Base-by-base conservation (phyloP, 2,797 vertebrate species). In the Eospalax fontanierii region DNA sequence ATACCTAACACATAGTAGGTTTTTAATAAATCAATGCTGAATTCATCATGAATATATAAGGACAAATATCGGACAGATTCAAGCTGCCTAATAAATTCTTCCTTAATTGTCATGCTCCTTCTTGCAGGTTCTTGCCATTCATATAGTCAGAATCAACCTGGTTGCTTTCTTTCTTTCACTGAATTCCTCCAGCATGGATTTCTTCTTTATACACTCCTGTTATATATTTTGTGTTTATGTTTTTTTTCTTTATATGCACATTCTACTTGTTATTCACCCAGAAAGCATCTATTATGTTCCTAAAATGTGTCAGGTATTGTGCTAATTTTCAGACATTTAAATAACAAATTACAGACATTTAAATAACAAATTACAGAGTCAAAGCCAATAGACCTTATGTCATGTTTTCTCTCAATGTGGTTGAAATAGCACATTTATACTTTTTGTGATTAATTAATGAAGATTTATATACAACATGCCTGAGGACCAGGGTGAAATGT, bases 391-490 rank as follows among this genome's bases (percentile, higher is more conserved):
- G 43, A 10, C 71, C 14, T 9, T 82, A 43, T 59, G 2, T 87
- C 38, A n/a, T 50, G 71, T 90, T 83, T 54, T 88, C 22, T 84
- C 63, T 63, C 12, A 3, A 63, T n/a, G 54, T 74, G 54, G 10
- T 86, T 88, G 38, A 87, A 93, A 96, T 66, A 43, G 35, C 81
- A 11, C 12, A 63, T 65, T 74, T 93, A 33, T 88, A 46, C 24
- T 92, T 21, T 66, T 61, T 79, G 15, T 92, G 59, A 89, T 24
- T 90, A 75, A 90, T 89, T 87, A 83, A 33, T 79, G 92, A 76
- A 76, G 65, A 7, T 40, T 70, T 91, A 88, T 82, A 70, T 63
- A 74, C 50, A 86, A 66, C 40, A 84, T 87, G 80, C 21, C 57
- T 26, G 30, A 92, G 57, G 63, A 85, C 35, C 26, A 21, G 18